Percentiles rank a stretch among this genome's conserved stretches.
Evolutionary conservation across 1,140 invertebrate species (phyloP).

Genomic region (Cotesia chilonis): DNA sequence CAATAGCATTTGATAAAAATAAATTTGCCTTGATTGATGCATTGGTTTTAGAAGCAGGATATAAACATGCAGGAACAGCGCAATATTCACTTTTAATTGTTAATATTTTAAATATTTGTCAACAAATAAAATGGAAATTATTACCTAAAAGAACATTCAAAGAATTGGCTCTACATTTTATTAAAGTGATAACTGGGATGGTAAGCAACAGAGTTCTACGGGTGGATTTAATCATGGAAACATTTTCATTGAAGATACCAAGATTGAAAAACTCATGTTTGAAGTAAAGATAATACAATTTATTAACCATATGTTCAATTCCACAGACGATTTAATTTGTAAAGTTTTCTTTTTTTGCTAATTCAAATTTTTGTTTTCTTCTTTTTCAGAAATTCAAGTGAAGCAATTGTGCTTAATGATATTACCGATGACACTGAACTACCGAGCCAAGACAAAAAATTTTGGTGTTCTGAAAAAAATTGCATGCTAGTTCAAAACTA

Average conservation of each 20-base stretch:
- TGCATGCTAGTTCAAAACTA: neutral
- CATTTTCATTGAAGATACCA: too few relatives aligned
- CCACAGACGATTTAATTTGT: too few relatives aligned
- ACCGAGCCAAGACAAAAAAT: neutral
- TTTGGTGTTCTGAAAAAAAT: neutral
- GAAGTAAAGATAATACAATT: too few relatives aligned
- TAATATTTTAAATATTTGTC: neutral
- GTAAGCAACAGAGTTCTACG: too few relatives aligned
- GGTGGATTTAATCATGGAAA: too few relatives aligned
- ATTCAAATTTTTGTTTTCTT: too few relatives aligned
- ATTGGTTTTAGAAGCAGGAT: neutral
- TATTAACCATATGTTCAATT: too few relatives aligned
- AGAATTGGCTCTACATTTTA: too few relatives aligned
- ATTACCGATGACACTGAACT: neutral
- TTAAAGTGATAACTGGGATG: too few relatives aligned
- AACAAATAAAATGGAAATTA: slow-evolving; percentile 6
- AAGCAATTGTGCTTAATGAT: neutral
- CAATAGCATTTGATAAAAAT: slow-evolving; percentile 4
- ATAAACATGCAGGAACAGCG: neutral
- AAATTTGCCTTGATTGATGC: neutral
- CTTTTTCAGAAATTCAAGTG: neutral
- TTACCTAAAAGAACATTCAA: neutral
- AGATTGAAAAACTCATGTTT: too few relatives aligned
- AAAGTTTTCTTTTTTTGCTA: too few relatives aligned
- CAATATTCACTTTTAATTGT: slow-evolving; percentile 8